phyloP scores from a whole-genome alignment of 2,888 invertebrate species.

The Nasonovia ribisnigri region DNA sequence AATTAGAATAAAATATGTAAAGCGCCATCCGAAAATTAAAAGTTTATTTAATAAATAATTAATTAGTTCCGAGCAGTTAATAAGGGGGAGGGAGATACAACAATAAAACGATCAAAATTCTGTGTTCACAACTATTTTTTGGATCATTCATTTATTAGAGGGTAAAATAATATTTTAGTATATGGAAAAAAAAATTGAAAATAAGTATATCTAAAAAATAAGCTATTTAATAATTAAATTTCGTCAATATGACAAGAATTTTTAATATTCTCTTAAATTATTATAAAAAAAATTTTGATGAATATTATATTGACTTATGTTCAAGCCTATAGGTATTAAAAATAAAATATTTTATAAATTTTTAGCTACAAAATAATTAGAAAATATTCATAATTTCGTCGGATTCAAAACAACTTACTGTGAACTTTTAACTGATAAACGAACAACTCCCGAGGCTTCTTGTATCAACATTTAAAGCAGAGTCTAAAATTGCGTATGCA shows the following conservation, averaged over 20 bases:
- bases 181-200: not conserved
- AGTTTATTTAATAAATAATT: not conserved
- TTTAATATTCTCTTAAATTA: no score
- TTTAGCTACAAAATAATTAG: no score
- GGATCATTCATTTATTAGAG: not conserved
- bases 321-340: no score
- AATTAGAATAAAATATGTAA: not conserved
- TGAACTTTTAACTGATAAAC: no score
- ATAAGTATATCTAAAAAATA: not conserved
- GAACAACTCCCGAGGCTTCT: not conserved
- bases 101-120: not conserved
- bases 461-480: not conserved
- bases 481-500: not conserved
- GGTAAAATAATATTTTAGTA: not conserved
- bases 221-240: not conserved
- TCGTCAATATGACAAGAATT: not conserved
- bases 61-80: not conserved
- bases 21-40: not conserved
- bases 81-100: not conserved
- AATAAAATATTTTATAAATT: no score
- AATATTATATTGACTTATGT: no score
- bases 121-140: not conserved
- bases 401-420: no score
- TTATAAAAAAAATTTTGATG: no score
- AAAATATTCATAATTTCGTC: no score